Base-by-base conservation (phyloP, 2,888 invertebrate genomes). In the Himalopsyche japonica region DNA sequence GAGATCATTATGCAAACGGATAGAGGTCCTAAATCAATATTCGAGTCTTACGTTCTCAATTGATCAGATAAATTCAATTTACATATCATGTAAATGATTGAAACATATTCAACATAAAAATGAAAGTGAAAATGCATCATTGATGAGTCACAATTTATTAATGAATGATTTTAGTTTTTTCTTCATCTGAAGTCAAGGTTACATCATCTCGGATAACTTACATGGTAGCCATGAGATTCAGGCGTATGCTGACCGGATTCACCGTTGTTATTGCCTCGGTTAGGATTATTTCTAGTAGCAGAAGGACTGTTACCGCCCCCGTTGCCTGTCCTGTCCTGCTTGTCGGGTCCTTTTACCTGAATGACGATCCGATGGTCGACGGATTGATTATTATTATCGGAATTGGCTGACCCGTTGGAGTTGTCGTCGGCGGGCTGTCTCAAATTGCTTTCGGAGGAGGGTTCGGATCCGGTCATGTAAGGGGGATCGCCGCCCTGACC, bases 311-410 rank as follows among this genome's bases (percentile, higher is more conserved):
- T 92, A 90, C 88, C 92, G 90, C 88, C 86, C 91, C 88, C 89
- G 87, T 88, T 84, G 84, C 85, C 84, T 70, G 84, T 82, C 18
- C 88, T 84, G 48, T 86, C 87, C 12, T 79, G 81, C 48, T 87
- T 86, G 32, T 93, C 93, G 3, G 93, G 93, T 86, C 94, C 94
- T 88, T 93, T 94, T 84, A 95, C 95, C 92, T 97, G 96, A 92
- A 97, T 97, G 88, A 97, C 96, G 92, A 97, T 95, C 90, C 96
- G 95, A 90, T 97, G 93, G 81, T 89, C 89, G 49, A 89, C 89
- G 84, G 89, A 89, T 79, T 89, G 89, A 81, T 89, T 90, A 15
- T 70, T 70, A 10, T 70, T 90, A 84, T 89, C 90, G 88, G 89
- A 90, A 88, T 82, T 90, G 18, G 27, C 43, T 7, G 49, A 78